Percentiles rank a stretch among this genome's conserved stretches.
These are phyloP conservation scores for Cylloceria caligata DNA, from an alignment of 2,888 invertebrate genomes.

Conservation along the genomic window DNA sequence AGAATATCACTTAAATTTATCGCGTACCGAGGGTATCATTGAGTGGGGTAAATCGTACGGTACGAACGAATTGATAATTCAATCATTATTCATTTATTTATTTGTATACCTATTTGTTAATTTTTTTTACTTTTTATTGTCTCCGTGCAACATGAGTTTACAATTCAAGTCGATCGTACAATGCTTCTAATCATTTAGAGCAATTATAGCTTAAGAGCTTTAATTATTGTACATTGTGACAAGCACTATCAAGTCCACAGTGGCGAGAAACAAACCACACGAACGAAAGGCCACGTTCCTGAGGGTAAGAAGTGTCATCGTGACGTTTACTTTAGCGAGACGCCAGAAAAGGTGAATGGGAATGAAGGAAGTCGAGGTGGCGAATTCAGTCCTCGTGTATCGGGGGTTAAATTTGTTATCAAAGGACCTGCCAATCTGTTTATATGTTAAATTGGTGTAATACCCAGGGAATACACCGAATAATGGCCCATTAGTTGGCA, in stretches of 20 bases:
- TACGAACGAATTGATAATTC: not conserved
- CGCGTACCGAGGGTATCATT: not conserved
- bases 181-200: not conserved
- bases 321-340: conserved; percentile 1
- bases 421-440: not conserved
- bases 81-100: not conserved
- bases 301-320: not conserved
- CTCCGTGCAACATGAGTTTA: not conserved
- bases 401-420: conserved; percentile 2
- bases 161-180: not conserved
- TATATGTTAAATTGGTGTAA: not conserved
- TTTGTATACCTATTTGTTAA: not conserved
- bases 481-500: not conserved
- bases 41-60: conserved; percentile 10
- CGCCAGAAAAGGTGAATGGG: not conserved
- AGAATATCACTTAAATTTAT: conserved; percentile 31
- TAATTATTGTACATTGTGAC: conserved; percentile 6
- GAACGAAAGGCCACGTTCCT: conserved; percentile 4
- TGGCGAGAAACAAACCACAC: conserved; percentile 23
- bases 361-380: not conserved
- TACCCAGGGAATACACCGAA: not conserved
- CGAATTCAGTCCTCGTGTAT: too few species aligned
- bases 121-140: not conserved
- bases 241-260: not conserved
- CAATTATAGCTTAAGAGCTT: not conserved